These are phyloP conservation scores for Ophonus ardosiacus DNA, from an alignment of 2,888 invertebrate genomes.

Conservation along the genomic window DNA sequence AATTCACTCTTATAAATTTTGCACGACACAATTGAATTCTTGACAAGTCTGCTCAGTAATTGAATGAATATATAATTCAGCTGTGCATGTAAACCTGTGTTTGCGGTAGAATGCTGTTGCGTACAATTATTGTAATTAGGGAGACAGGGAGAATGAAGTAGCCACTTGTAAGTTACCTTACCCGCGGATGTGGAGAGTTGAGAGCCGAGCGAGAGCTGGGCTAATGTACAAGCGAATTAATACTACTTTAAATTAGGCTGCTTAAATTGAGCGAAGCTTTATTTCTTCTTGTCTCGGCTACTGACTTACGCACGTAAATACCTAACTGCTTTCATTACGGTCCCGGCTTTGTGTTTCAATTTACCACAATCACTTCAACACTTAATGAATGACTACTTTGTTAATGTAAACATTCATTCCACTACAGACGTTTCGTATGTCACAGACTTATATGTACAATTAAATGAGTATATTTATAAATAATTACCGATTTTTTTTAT, in stretches of 20 bases:
- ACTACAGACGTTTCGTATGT: background rate
- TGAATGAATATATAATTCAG: constrained; percentile 62
- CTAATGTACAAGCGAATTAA: constrained; percentile 33
- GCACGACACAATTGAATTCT: constrained; percentile 61
- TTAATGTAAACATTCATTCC: background rate
- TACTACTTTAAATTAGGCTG: constrained; percentile 46
- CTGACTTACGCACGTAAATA: background rate
- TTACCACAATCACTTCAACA: background rate
- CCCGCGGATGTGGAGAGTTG: no score
- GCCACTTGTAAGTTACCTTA: constrained; percentile 32
- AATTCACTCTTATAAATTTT: constrained; percentile 61
- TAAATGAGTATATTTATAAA: no score
- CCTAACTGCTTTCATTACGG: background rate
- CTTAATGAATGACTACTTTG: background rate
- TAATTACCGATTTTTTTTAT: no score
- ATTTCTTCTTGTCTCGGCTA: constrained; percentile 27
- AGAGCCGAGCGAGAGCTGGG: background rate
- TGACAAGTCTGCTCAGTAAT: constrained; percentile 60
- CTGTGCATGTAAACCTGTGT: constrained; percentile 47
- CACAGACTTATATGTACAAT: background rate
- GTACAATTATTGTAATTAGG: constrained; percentile 58
- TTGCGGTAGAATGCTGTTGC: constrained; percentile 39
- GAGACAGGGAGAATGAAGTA: constrained; percentile 50
- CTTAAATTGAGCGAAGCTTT: constrained; percentile 30
- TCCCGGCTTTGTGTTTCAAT: background rate